Percentiles rank a stretch among this genome's conserved stretches.
phyloP scores from a whole-genome alignment of 30 jellyfish, hydroid and myxozoan genomes.

The Aurelia sp. region DNA sequence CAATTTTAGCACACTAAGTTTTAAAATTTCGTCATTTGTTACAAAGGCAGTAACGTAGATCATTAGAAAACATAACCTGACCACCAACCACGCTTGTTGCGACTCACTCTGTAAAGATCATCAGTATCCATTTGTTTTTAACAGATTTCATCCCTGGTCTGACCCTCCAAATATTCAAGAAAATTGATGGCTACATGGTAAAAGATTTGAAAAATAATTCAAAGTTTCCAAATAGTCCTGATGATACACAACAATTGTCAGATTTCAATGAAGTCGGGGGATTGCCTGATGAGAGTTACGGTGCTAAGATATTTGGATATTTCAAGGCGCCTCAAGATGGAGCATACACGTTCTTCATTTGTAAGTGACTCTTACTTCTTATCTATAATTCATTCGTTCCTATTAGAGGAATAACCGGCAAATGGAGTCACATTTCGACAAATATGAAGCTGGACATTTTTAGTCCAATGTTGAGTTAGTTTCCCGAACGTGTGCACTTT shows the following conservation, averaged over 20 bases:
- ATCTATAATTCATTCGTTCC: too few relatives aligned
- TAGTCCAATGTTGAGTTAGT: too few relatives aligned
- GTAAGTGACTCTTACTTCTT: conserved; percentile 49
- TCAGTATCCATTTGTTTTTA: background rate
- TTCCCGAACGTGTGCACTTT: too few relatives aligned
- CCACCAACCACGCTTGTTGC: too few relatives aligned
- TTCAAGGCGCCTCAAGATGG: conserved; percentile 92
- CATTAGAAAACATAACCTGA: too few relatives aligned
- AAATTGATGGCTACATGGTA: conserved; percentile 80
- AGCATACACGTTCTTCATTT: conserved; percentile 64
- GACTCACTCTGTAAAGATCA: too few relatives aligned
- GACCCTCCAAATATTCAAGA: conserved; percentile 74
- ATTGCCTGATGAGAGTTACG: conserved; percentile 81
- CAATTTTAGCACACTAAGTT: too few relatives aligned
- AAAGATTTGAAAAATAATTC: conserved; percentile 57
- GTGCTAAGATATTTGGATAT: conserved; percentile 79
- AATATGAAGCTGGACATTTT: too few relatives aligned
- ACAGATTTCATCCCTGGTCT: conserved; percentile 84
- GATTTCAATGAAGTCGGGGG: conserved; percentile 52
- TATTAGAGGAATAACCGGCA: too few relatives aligned
- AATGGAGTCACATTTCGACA: too few relatives aligned
- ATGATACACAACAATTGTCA: conserved; percentile 57
- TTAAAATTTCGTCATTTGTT: too few relatives aligned
- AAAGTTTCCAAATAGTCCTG: conserved; percentile 86
- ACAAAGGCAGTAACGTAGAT: too few relatives aligned